Conservation (phyloP, 2,888 invertebrate species). For the Trichacis sp. region DNA sequence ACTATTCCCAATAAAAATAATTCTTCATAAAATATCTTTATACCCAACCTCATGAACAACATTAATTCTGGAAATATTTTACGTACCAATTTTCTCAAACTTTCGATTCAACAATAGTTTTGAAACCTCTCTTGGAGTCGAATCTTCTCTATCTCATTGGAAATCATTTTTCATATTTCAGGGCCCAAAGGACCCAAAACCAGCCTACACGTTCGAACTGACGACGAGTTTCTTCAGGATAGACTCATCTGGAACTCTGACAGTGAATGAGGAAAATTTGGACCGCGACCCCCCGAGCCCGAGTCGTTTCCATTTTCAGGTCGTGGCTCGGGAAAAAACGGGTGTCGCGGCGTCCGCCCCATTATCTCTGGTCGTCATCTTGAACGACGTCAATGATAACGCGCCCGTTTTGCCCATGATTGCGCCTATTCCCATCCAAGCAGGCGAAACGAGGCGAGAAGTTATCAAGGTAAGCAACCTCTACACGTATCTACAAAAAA, state of each 20-base stretch:
- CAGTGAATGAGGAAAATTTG: constrained; percentile 85
- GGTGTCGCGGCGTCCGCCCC: constrained; percentile 87
- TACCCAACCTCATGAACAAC: no score
- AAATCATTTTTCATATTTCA: no score
- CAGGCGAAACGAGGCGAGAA: constrained; percentile 78
- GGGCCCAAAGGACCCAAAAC: constrained; percentile 84
- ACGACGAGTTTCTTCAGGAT: constrained; percentile 88
- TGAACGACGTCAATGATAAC: constrained; percentile 89
- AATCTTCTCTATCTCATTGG: no score
- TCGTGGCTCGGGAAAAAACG: constrained; percentile 85
- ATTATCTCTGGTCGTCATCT: constrained; percentile 79
- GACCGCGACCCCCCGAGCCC: constrained; percentile 90
- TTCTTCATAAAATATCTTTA: no score
- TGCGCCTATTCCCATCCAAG: constrained; percentile 84
- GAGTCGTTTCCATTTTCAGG: constrained; percentile 87
- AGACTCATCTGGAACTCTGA: constrained; percentile 78
- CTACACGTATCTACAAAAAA: no score
- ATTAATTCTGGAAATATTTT: no score
- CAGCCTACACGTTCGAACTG: constrained; percentile 84
- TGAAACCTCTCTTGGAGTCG: no score
- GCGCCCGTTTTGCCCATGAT: constrained; percentile 84
- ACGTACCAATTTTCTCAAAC: no score
- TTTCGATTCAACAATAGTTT: no score
- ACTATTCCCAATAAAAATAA: no score
- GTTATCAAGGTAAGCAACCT: constrained; percentile 75